Conservation (phyloP, 2,797 vertebrate species). For the Poecile montanus region DNA sequence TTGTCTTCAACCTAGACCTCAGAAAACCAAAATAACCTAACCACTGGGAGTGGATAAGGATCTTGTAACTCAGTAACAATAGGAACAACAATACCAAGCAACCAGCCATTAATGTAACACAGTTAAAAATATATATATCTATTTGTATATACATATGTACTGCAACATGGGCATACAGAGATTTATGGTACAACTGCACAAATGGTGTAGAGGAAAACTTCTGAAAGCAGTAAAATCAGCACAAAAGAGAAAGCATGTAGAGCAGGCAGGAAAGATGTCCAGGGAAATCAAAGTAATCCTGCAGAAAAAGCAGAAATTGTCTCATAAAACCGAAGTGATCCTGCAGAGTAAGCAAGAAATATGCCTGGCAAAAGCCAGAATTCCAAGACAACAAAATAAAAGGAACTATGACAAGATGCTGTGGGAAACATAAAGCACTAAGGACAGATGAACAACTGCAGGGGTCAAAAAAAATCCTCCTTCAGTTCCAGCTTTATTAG, state of each 20-base stretch:
- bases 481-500: not conserved
- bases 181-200: not conserved
- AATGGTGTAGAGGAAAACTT: not conserved
- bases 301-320: not conserved
- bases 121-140: not conserved
- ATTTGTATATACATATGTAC: rapidly evolving
- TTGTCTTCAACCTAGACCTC: not conserved
- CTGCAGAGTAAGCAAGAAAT: not conserved
- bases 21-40: not conserved
- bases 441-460: not conserved
- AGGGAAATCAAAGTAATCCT: not conserved
- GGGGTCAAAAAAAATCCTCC: not conserved
- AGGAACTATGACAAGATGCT: not conserved
- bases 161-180: not conserved
- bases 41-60: not conserved
- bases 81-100: not conserved
- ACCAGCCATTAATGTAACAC: not conserved
- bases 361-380: not conserved
- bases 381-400: not conserved
- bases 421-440: not conserved
- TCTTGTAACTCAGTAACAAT: not conserved
- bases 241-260: not conserved
- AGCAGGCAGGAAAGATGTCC: not conserved
- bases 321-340: not conserved
- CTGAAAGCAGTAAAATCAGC: not conserved